Base-by-base conservation (phyloP, 2,113 vertebrate species). In the Larimichthys crocea region DNA sequence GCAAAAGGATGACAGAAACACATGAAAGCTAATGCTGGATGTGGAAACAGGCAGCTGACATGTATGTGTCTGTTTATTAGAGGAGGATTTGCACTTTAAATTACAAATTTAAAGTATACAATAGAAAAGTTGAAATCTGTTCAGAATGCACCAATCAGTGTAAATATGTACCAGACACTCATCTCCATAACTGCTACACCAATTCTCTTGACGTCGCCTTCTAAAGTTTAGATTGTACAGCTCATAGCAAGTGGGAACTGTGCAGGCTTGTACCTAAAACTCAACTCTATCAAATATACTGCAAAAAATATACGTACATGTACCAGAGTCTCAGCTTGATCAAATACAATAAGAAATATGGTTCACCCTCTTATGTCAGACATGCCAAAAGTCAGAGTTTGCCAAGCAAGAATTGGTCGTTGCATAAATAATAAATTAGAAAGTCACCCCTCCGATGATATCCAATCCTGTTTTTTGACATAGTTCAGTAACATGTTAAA, bases 371-470 rank as follows among this genome's bases (percentile, higher is more conserved):
- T 59, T 8, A 9, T 22, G 14, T 65, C 64, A 55, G 35, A 22
- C 10, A 1, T 2, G 2, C 14, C 24, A 22, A 20, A 74, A 50
- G 55, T 70, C 31, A 14, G 7, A 20, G 59, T 55, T 26, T 17
- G 11, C 40, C 26, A 52, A 44, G 59, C 11, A 72, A 60, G n/a
- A 55, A 69, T 3, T 19, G 4, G 10, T 71, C 0, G 20, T 53
- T 5, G 55, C 35, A 65, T 75, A 49, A 63, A 71, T 29, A 78
- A 86, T 71, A 67, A 83, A 76, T 83, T 66, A 84, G 10, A 76
- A 60, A 84, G 40, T 9, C 42, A 9, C 11, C 8, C 10, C 16
- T 14, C 2, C 4, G 12, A 63, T 40, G 1, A 59, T 46, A 68
- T 56, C 26, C 14, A 50, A 52, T 74, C 20, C 15, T 16, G 9